Conservation (phyloP, 2,797 vertebrate species). For the Phalanger gymnotis region DNA sequence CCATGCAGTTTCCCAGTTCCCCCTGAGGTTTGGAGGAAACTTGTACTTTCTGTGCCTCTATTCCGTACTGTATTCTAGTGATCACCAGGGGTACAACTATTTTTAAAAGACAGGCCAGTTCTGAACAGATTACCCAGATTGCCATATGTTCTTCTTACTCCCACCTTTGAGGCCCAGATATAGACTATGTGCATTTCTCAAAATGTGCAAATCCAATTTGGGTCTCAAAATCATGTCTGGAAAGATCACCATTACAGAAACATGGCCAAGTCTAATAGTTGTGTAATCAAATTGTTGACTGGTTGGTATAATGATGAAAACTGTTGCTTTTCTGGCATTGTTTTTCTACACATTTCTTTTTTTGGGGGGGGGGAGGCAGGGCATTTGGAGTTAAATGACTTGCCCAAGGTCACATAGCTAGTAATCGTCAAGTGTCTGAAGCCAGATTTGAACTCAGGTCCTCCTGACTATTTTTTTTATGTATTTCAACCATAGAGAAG, state of each 20-base stretch:
- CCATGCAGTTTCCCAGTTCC: background rate
- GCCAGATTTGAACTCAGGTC: too few relatives aligned
- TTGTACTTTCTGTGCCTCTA: background rate
- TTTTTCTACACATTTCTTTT: too few relatives aligned
- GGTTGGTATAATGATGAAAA: slow-evolving; percentile 8
- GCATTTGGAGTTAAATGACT: too few relatives aligned
- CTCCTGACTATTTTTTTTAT: too few relatives aligned
- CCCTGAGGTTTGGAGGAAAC: background rate
- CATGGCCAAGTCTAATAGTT: background rate
- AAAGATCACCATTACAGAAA: slow-evolving; percentile 31
- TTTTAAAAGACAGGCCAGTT: slow-evolving; percentile 8
- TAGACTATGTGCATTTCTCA: slow-evolving; percentile 4
- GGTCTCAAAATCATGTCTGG: slow-evolving; percentile 44
- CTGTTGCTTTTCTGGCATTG: background rate
- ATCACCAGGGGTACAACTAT: background rate
- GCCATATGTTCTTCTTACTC: slow-evolving; percentile 51
- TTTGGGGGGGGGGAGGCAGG: too few relatives aligned
- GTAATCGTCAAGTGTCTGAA: too few relatives aligned
- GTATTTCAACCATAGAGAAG: background rate
- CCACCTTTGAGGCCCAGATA: slow-evolving; percentile 44
- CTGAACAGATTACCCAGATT: slow-evolving; percentile 31
- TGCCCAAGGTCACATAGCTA: too few relatives aligned
- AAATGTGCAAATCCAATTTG: slow-evolving; percentile 6
- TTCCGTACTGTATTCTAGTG: background rate
- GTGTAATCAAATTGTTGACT: slow-evolving; percentile 36